Percentiles rank a stretch among this genome's conserved stretches.
Conservation (phyloP, 2,113 vertebrate genomes). For the Tragelaphus scriptus region DNA sequence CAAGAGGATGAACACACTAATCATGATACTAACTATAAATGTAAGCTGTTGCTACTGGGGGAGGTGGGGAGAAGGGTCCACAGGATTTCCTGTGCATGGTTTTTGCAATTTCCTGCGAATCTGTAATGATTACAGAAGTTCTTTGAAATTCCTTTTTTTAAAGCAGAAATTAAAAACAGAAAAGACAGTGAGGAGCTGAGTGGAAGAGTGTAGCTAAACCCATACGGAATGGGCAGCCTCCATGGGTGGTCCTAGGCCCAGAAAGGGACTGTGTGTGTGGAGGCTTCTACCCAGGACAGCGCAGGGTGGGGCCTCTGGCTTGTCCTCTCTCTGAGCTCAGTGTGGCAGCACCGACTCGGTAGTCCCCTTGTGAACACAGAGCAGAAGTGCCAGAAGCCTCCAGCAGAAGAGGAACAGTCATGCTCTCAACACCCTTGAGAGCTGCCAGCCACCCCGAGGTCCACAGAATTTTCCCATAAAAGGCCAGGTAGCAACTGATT, state of each 20-base stretch:
- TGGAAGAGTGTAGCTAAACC: not conserved
- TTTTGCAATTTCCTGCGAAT: not conserved
- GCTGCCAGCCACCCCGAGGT: not conserved
- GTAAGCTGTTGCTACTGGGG: not conserved
- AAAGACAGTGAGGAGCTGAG: not conserved
- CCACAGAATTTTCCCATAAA: not conserved
- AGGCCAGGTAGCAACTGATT: too few species aligned
- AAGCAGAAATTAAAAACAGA: not conserved
- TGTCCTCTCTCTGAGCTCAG: not conserved
- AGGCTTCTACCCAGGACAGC: not conserved
- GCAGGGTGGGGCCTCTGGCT: not conserved
- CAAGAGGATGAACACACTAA: not conserved
- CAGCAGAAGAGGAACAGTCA: not conserved
- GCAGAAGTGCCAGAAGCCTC: not conserved
- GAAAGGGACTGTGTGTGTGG: not conserved
- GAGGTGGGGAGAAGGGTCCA: not conserved
- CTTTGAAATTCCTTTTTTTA: not conserved
- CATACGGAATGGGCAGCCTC: not conserved
- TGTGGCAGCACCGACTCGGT: not conserved
- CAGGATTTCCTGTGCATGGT: not conserved
- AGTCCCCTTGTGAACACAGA: too few species aligned
- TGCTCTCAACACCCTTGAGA: accelerated
- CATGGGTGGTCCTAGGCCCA: not conserved
- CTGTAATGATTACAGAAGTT: not conserved
- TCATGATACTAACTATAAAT: not conserved